Base-by-base conservation (phyloP, 2,113 vertebrate genomes). In the Podarcis muralis region DNA sequence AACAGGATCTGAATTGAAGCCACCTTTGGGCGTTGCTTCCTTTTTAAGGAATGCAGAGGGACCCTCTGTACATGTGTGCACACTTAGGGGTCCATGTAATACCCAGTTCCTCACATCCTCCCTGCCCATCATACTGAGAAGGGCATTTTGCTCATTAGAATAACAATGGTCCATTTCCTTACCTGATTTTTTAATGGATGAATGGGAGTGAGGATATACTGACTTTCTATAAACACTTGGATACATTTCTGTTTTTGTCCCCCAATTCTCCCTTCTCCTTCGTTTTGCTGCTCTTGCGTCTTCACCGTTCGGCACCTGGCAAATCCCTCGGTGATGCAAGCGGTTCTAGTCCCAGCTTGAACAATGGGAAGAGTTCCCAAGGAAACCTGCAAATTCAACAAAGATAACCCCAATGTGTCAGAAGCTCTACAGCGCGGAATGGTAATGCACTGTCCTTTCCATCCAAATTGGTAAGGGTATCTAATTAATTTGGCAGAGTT, bases 401-500 rank as follows among this genome's bases (percentile, higher is more conserved):
- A 48, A 53, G 25, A 79, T 69, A 90, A 92, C 22, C 48, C 91
- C 81, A 32, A 80, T 92, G 81, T 74, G 88, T 74, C 12, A 68
- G 88, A 84, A 75, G 89, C 65, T 65, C n/a, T 53, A 89, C 77
- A 85, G 85, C 5, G 18, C 40, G 57, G 92, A 93, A 89, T 91
- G 81, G 84, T 74, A 86, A 25, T 35, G 59, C 1, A 1, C 91
- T 87, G 18, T 3, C 91, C 59, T 89, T 93, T 92, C 90, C 72
- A 93, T 94, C 89, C 87, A 94, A 92, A 94, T 94, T 91, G 92
- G 88, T 92, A 87, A 72, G 93, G 94, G 6, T 93, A 72, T 91
- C 89, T 95, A 94, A 96, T 95, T 94, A 95, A 95, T 92, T 93
- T 96, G 95, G 95, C 94, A 96, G 92, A 87, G 90, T 93, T 92